Evolutionary conservation across 2,113 vertebrate species (phyloP).

Genomic region (Passer montanus): DNA sequence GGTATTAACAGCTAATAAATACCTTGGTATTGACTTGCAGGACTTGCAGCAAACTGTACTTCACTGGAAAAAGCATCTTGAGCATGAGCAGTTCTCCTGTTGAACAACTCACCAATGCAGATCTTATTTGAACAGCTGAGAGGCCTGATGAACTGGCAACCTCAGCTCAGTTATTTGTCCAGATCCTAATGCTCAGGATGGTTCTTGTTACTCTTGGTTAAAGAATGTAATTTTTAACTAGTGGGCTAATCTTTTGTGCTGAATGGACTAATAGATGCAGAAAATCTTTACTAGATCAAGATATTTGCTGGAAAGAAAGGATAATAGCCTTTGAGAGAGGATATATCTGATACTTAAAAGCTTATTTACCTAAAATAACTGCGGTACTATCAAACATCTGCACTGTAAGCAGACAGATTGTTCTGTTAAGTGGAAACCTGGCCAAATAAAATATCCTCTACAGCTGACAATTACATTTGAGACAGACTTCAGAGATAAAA

Average conservation of each 20-base stretch:
- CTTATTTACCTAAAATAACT: constrained; percentile 64
- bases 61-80: background rate
- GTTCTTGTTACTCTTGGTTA: background rate
- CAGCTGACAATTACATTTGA: constrained; percentile 36
- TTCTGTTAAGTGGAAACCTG: background rate
- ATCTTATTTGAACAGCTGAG: constrained; percentile 19
- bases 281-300: constrained; percentile 1
- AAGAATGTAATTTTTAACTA: constrained; percentile 10
- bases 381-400: constrained; percentile 29
- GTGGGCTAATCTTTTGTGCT: background rate
- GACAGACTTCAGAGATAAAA: constrained; percentile 47
- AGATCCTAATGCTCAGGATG: background rate
- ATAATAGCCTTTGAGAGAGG: constrained; percentile 10
- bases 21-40: background rate
- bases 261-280: background rate
- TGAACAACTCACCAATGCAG: background rate
- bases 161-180: background rate
- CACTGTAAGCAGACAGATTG: constrained; percentile 10
- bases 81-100: background rate
- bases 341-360: constrained; percentile 11
- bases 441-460: constrained; percentile 61
- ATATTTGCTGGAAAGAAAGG: constrained; percentile 13
- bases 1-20: background rate
- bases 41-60: background rate
- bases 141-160: background rate